These are phyloP conservation scores for Colossoma macropomum DNA, from an alignment of 2,113 vertebrate species.

Conservation along the genomic window DNA sequence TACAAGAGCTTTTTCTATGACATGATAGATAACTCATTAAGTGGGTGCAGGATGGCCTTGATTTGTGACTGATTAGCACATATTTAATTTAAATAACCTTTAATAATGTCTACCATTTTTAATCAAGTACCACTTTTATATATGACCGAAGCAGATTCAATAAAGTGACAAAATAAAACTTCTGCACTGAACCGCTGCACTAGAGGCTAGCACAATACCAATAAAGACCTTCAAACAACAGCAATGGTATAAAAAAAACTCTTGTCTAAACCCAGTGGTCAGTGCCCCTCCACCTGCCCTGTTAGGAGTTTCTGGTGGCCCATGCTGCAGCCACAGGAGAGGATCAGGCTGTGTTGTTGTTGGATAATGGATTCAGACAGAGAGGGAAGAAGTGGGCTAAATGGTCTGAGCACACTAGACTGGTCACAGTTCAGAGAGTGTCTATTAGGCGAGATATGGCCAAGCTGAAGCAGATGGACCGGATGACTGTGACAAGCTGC, in stretches of 20 bases:
- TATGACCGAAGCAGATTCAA: too few species aligned
- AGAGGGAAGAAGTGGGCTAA: constrained; percentile 38
- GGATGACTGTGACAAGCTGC: constrained; percentile 7
- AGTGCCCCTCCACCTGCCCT: background rate
- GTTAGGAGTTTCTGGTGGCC: background rate
- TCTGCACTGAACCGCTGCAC: too few species aligned
- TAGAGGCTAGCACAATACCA: too few species aligned
- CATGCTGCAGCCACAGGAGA: constrained; percentile 3
- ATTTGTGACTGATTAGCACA: too few species aligned
- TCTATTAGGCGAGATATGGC: constrained; percentile 18
- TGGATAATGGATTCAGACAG: constrained; percentile 46
- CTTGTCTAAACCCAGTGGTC: too few species aligned
- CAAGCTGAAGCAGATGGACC: constrained; percentile 33
- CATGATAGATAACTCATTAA: too few species aligned
- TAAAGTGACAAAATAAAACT: too few species aligned
- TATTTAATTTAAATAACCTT: too few species aligned
- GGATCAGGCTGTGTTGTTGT: constrained; percentile 40
- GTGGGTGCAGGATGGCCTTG: too few species aligned
- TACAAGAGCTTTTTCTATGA: too few species aligned
- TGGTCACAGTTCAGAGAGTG: constrained; percentile 38
- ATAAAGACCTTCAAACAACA: background rate
- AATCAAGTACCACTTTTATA: too few species aligned
- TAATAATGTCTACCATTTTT: too few species aligned
- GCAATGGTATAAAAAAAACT: background rate
- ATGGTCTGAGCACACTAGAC: constrained; percentile 36